Conservation (phyloP, 2,797 vertebrate species). For the Sternarchorhynchus goeldii region DNA sequence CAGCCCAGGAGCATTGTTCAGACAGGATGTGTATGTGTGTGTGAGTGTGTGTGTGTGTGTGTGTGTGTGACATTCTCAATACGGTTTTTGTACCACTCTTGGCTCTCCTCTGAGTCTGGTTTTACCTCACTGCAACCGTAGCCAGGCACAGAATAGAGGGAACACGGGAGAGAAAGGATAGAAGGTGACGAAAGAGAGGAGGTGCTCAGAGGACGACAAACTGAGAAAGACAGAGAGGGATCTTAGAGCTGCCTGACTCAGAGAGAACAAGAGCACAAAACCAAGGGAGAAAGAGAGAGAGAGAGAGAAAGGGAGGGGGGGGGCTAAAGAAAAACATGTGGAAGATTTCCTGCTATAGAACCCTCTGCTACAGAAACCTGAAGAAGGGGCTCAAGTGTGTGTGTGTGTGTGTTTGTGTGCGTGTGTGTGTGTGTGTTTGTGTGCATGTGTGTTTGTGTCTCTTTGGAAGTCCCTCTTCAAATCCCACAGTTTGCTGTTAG, state of each 20-base stretch:
- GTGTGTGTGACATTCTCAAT: conserved; percentile 42
- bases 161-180: neutral
- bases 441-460: conserved; percentile 12
- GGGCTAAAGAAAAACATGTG: conserved; percentile 36
- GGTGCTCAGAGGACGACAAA: neutral
- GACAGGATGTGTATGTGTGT: conserved; percentile 35
- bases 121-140: conserved; percentile 38
- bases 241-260: no score
- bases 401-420: conserved; percentile 1
- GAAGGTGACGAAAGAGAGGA: neutral
- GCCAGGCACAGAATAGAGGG: neutral
- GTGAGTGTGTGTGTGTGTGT: conserved; percentile 29
- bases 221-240: neutral
- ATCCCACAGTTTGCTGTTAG: conserved; percentile 46
- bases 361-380: conserved; percentile 15
- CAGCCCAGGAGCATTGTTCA: conserved; percentile 47
- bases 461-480: conserved; percentile 31
- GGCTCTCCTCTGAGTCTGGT: conserved; percentile 34
- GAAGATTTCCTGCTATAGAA: conserved; percentile 30
- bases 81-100: conserved; percentile 46
- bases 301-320: conserved; percentile 16
- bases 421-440: conserved; percentile 4
- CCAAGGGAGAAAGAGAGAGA: conserved; percentile 27
- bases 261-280: conserved; percentile 14
- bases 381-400: conserved; percentile 1